These are phyloP conservation scores for Colaptes auratus DNA, from an alignment of 2,113 vertebrate genomes.

Conservation along the genomic window DNA sequence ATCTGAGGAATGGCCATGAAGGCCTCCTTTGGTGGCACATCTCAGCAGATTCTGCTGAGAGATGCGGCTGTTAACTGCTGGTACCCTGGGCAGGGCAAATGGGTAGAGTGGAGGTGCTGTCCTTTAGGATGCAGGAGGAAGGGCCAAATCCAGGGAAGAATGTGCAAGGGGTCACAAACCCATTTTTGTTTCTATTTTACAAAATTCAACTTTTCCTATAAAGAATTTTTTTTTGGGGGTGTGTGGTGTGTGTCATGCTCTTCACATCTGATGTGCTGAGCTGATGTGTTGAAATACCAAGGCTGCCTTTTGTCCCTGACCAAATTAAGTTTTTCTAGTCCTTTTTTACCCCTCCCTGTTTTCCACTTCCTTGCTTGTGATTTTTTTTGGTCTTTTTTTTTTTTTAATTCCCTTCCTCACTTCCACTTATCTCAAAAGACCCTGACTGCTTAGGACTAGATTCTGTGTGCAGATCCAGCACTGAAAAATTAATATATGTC, in stretches of 20 bases:
- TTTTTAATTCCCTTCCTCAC: background rate
- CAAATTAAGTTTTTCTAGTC: background rate
- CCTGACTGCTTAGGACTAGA: background rate
- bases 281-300: background rate
- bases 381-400: fast-evolving
- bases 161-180: slow-evolving; percentile 7
- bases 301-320: background rate
- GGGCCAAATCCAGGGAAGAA: background rate
- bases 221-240: background rate
- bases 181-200: slow-evolving; percentile 30
- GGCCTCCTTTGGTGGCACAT: background rate
- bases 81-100: background rate
- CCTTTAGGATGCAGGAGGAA: background rate
- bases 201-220: background rate
- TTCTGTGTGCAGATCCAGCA: background rate
- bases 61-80: background rate
- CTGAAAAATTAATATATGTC: background rate
- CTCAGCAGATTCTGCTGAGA: background rate
- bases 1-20: fast-evolving
- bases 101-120: background rate
- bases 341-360: background rate
- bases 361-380: background rate
- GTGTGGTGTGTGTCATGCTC: no score
- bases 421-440: background rate
- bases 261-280: background rate